Evolutionary conservation across 2,888 invertebrate genomes (phyloP).

Genomic region (Gonocerus acuteangulatus): DNA sequence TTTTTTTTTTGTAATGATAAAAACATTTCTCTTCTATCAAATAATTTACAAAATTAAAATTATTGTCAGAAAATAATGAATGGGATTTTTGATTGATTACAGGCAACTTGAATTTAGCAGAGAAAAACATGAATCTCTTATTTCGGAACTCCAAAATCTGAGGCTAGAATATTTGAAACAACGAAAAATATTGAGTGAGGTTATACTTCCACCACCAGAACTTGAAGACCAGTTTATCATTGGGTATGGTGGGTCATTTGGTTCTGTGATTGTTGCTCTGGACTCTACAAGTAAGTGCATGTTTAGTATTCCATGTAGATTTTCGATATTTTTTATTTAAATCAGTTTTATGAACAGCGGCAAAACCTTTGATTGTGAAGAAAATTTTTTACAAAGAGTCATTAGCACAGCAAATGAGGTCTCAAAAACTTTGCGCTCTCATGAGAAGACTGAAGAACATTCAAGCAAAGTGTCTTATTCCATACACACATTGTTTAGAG

Average conservation of each 20-base stretch:
- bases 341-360: constrained; percentile 15
- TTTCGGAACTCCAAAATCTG: background rate
- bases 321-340: background rate
- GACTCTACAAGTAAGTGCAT: constrained; percentile 39
- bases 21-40: too few relatives aligned
- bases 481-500: constrained; percentile 25
- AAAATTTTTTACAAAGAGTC: constrained; percentile 14
- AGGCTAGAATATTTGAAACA: background rate
- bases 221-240: constrained; percentile 26
- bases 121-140: background rate
- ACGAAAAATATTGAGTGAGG: background rate
- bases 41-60: too few relatives aligned
- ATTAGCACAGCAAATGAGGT: constrained; percentile 5
- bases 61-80: too few relatives aligned
- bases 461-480: constrained; percentile 25
- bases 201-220: constrained; percentile 19
- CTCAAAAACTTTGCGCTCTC: background rate
- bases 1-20: too few relatives aligned
- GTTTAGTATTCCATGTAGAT: background rate
- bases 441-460: constrained; percentile 13
- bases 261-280: constrained; percentile 43
- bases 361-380: constrained; percentile 27
- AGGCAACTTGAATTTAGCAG: background rate
- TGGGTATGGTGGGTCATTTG: constrained; percentile 41
- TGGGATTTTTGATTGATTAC: too few relatives aligned